Evolutionary conservation across 1,140 invertebrate species (phyloP), one percentile per base, ranked within the genome.

Genomic region (Oreohelix idahoensis): DNA sequence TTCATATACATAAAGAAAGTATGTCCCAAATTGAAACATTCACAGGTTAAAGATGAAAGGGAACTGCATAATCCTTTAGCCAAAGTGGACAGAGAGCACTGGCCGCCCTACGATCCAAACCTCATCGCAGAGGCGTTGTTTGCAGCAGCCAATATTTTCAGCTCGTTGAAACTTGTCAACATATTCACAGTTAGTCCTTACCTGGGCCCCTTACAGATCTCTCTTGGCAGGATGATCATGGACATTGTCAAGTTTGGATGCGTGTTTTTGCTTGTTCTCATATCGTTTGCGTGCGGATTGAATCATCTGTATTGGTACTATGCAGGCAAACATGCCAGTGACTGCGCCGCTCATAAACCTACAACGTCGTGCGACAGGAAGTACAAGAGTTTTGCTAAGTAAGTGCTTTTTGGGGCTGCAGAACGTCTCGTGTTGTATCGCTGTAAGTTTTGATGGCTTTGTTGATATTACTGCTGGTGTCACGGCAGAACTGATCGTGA

Each of bases 141-240:
- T 93, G 97, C 97, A 0, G 97, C 97, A 0, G 97, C 96, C 84
- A 98, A 98, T 95, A 98, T 98, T 87, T 98, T 98, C 92, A 97
- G 97, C 94, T 98, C 97, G 79, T 94, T 99, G 81, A 99, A 99
- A 93, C 94, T 99, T 88, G 98, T 99, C 88, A 99, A 99, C 94
- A 99, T 99, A 92, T 99, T 99, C 94, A 99, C 98, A 74, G 97
- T 99, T 78, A 99, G 99, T 94, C 98, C 98, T 38, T 97, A 99
- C 93, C 93, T 99, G 90, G 98, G 98, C 82, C 98, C 98, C 83
- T 94, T 99, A 79, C 98, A 99, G 94, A 98, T 99, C 74, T 98
- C 97, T 15, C 94, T 99, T 35, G 98, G 91, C 74, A 94, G 97
- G 86, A 99, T 99, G 98, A 97, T 99, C 81, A 96, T 98, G 94